A percentile compares a stretch with the other conserved stretches of the same genome.
Evolutionary conservation across 2,797 vertebrate genomes (phyloP).

Genomic region (Carcharodon carcharias): DNA sequence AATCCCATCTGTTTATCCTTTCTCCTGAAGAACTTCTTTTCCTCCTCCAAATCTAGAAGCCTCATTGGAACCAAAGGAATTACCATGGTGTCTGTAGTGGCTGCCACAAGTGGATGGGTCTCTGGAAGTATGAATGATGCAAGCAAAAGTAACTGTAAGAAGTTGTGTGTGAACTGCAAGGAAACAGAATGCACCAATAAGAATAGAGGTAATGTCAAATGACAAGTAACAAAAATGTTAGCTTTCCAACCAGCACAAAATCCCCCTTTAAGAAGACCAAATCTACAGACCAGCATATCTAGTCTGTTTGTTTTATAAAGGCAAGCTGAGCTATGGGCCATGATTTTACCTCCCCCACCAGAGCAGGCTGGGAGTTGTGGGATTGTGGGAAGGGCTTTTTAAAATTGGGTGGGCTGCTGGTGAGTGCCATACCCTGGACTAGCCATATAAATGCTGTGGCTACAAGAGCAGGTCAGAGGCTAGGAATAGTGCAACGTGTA

Average conservation of each 20-base stretch:
- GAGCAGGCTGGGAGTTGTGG: no score
- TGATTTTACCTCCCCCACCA: no score
- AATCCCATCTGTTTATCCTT: neutral
- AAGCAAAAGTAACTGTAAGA: neutral
- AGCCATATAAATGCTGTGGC: no score
- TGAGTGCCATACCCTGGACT: no score
- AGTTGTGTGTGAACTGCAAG: neutral
- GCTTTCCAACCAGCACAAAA: neutral
- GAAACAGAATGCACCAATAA: neutral
- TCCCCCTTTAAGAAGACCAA: no score
- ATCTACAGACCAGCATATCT: no score
- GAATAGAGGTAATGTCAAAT: neutral
- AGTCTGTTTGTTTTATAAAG: no score
- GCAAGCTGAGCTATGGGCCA: no score
- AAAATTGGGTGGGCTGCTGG: no score
- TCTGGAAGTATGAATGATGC: neutral
- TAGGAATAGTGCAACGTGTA: no score
- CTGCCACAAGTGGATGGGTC: neutral
- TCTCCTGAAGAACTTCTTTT: neutral
- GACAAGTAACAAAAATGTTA: neutral
- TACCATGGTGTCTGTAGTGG: neutral
- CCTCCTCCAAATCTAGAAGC: neutral
- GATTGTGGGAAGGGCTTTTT: no score
- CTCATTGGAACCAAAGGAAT: neutral
- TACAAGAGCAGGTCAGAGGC: no score